Evolutionary conservation across 2,888 invertebrate genomes (phyloP).

Genomic region (Catocala fraxini): DNA sequence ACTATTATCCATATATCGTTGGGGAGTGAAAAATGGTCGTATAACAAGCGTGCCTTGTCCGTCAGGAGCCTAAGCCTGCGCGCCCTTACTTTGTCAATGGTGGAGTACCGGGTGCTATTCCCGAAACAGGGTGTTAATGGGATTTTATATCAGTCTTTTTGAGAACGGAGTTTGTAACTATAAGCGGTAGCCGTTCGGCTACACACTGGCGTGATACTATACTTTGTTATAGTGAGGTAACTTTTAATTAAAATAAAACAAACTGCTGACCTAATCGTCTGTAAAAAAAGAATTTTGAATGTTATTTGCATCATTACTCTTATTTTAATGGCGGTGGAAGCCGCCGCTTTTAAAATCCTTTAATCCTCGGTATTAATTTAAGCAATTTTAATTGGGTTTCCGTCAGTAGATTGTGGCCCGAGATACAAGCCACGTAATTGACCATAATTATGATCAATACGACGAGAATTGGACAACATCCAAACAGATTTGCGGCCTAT

Average conservation of each 20-base stretch:
- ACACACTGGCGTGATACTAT: too few relatives aligned
- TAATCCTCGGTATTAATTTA: conserved; percentile 24
- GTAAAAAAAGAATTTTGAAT: conserved; percentile 13
- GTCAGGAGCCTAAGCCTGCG: too few relatives aligned
- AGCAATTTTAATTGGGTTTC: conserved; percentile 21
- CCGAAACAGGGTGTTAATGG: too few relatives aligned
- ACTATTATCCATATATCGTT: conserved; percentile 1
- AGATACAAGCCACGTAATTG: conserved; percentile 9
- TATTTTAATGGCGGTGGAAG: conserved; percentile 18
- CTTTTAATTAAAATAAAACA: conserved; percentile 10
- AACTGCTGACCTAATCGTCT: conserved; percentile 11
- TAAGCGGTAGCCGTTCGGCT: too few relatives aligned
- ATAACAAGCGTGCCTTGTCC: background rate
- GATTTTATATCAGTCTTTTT: too few relatives aligned
- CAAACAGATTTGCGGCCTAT: background rate
- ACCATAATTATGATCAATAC: conserved; percentile 11
- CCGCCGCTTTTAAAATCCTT: conserved; percentile 12
- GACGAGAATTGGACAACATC: conserved; percentile 1
- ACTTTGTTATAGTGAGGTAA: background rate
- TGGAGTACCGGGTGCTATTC: too few relatives aligned
- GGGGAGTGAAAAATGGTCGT: conserved; percentile 5
- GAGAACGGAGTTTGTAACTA: too few relatives aligned
- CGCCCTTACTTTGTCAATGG: too few relatives aligned
- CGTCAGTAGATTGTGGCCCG: conserved; percentile 12
- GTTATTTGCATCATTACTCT: conserved; percentile 23